Conservation (phyloP, 1,140 invertebrate genomes). For the Drosophila pachea region DNA sequence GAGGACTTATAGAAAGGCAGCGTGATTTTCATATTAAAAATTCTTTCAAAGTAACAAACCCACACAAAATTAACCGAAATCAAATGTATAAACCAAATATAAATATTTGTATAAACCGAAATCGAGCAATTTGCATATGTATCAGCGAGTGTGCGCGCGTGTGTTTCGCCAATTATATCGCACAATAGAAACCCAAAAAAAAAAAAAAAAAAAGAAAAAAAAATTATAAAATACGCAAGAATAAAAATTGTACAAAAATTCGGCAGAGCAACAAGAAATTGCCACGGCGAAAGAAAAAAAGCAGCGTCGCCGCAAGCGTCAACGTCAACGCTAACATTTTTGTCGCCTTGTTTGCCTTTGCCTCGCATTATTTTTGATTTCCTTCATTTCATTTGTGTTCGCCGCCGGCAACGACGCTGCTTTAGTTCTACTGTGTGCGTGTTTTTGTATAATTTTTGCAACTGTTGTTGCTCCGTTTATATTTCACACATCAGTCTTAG, state of each 20-base stretch:
- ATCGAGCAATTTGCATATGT: slow-evolving; percentile 56
- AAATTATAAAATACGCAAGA: slow-evolving; percentile 48
- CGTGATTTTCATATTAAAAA: slow-evolving; percentile 34
- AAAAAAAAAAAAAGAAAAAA: slow-evolving; percentile 47
- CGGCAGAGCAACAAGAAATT: slow-evolving; percentile 56
- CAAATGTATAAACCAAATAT: slow-evolving; percentile 33
- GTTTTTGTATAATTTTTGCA: slow-evolving; percentile 10
- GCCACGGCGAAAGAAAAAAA: slow-evolving; percentile 55
- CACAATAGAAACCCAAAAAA: slow-evolving; percentile 66
- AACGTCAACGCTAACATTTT: slow-evolving; percentile 27
- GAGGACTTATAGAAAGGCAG: slow-evolving; percentile 18
- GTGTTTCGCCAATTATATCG: slow-evolving; percentile 68
- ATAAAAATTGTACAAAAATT: slow-evolving; percentile 63
- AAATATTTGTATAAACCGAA: slow-evolving; percentile 60
- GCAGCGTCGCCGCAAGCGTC: slow-evolving; percentile 36
- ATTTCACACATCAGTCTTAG: not conserved
- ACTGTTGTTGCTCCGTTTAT: slow-evolving; percentile 17
- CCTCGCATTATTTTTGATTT: slow-evolving; percentile 19
- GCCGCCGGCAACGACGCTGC: slow-evolving; percentile 41
- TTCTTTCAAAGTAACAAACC: slow-evolving; percentile 15
- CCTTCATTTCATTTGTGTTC: slow-evolving; percentile 37
- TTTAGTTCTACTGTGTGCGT: slow-evolving; percentile 13
- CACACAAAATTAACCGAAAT: slow-evolving; percentile 31
- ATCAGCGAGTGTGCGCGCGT: slow-evolving; percentile 70
- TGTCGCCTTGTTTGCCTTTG: slow-evolving; percentile 13